Base-by-base conservation (phyloP, 1,140 invertebrate genomes). In the Anoplolepis gracilipes region DNA sequence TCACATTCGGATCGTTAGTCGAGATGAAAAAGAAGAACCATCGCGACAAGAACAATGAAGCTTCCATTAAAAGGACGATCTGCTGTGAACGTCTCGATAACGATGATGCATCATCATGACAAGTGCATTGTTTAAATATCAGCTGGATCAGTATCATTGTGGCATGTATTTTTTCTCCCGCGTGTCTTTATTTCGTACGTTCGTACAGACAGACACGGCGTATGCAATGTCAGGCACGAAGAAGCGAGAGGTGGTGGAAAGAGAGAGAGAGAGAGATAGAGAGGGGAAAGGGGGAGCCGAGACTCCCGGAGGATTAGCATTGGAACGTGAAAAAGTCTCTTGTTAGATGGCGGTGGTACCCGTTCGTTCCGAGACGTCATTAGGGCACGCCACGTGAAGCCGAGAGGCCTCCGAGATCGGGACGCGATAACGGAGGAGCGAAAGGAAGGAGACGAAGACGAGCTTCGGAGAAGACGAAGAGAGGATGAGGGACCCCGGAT, bases 361-460 rank as follows among this genome's bases (percentile, higher is more conserved):
- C 88, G 82, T 92, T 91, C 88, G 89, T 90, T 92, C 89, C 86
- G 87, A 91, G 91, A 94, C 94, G 93, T 94, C 93, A 94, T 95
- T 95, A 95, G 92, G 89, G 93, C 92, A 94, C 92, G 91, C 91
- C 92, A 94, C 91, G 92, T 93, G 92, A 94, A 94, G 93, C 90
- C 90, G 89, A 92, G 90, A 91, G 91, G 90, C 87, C 55, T n/a
- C 75, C 86, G 75, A 93, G 94, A 95, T 94, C 92, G 91, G 88
- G 87, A 85, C 84, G 84, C 92, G 92, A 94, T 92, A 93, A 93
- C 73, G 59, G 64, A 69, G 64, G 81, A 81, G 75, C 59, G 53
- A 82, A 62, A 59, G 36, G 22, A 62, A 65, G 53, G 39, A 85
- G 53, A 59, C 72, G 75, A 65, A 85, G 73, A 84, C 65, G 85